A percentile compares a stretch with the other conserved stretches of the same genome.
Evolutionary conservation across 1,140 invertebrate genomes (phyloP).

Genomic region (Anagrus nilaparvatae): DNA sequence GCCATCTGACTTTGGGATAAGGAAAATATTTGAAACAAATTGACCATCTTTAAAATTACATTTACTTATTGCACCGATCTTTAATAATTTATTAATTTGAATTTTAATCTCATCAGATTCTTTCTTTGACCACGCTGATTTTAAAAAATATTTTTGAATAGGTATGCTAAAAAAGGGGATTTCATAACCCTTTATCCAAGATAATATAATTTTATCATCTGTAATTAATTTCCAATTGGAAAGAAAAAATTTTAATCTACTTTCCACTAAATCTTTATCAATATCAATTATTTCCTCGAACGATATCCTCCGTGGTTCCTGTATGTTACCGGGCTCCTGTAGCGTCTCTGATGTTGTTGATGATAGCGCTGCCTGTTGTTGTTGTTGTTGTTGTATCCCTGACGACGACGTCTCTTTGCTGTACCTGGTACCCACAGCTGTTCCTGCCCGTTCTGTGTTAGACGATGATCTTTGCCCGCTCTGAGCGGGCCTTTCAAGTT

Average conservation of each 20-base stretch:
- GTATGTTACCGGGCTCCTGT: neutral
- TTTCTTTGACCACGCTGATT: neutral
- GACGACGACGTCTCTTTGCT: neutral
- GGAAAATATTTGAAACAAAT: neutral
- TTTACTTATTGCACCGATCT: neutral
- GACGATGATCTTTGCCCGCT: too few species aligned
- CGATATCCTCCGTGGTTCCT: neutral
- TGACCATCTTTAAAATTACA: neutral
- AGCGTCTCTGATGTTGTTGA: neutral
- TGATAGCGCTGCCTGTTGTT: neutral
- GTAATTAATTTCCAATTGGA: constrained; percentile 8
- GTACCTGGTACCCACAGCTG: neutral
- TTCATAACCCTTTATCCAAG: constrained; percentile 5
- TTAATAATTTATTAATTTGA: neutral
- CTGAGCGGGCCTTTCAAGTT: neutral
- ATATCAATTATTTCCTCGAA: neutral
- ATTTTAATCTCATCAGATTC: neutral
- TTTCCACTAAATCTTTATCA: constrained; percentile 7
- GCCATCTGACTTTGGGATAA: neutral
- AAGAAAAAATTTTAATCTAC: constrained; percentile 6
- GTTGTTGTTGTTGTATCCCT: neutral
- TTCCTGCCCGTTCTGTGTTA: neutral
- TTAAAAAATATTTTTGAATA: neutral
- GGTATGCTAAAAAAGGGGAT: constrained; percentile 5
- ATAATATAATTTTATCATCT: constrained; percentile 3